Base-by-base conservation (phyloP, 2,113 vertebrate genomes). In the Trematomus loennbergii region DNA sequence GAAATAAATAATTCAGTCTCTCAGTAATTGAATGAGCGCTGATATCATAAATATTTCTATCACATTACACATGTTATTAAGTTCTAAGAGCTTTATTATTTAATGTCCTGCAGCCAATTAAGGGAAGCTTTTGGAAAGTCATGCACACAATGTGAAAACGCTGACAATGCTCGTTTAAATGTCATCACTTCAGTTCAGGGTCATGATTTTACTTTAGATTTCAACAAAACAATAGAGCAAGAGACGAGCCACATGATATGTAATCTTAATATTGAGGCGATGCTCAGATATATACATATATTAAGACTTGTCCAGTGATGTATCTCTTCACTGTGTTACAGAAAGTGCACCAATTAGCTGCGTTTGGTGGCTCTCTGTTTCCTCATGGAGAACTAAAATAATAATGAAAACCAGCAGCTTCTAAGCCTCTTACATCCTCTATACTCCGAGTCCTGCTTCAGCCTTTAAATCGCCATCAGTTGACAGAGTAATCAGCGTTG, bases 401-500 rank as follows among this genome's bases (percentile, higher is more conserved):
- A 87, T 72, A 82, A 90, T 83, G 78, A 59, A 83, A 85, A 81
- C 62, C 80, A 75, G 71, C 54, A 66, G 43, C 57, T 85, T 78
- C 67, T 79, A 81, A 79, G 76, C 79, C 63, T 87, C 70, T 76
- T 73, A 65, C 64, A 72, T 78, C 77, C 22, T 36, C 60, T 73
- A 60, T 73, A 54, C 72, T 84, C 46, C 0, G 20, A 40, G 55
- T 55, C 33, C 29, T 66, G 54, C 63, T 78, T 79, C 78, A 82
- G 64, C 53, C 73, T 86, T 88, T 78, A 81, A 84, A 89, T 75
- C 81, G 52, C 62, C 73, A 58, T 86, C 79, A 76, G 82, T 89
- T 85, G 66, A 75, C 73, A 73, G 74, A 84, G 79, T 76, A 80
- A 88, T 88, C 83, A 82, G 78, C 89, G 83, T 85, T 79, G 77